A percentile compares a stretch with the other conserved stretches of the same genome.
These are phyloP conservation scores for Remorina albescens DNA, from an alignment of 2,797 vertebrate genomes.

Conservation along the genomic window DNA sequence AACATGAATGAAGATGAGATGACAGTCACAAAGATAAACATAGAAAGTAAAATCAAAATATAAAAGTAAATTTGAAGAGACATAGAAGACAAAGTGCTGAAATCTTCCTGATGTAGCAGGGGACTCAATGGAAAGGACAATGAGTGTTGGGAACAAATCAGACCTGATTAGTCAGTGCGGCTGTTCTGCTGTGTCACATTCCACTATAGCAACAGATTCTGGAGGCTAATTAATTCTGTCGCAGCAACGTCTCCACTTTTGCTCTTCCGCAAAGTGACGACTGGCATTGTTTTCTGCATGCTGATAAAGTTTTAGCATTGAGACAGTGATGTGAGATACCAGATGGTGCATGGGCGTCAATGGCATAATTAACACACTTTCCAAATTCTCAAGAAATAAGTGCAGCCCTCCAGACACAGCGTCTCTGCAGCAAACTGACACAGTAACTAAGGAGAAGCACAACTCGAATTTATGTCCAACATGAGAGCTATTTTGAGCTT, in stretches of 20 bases:
- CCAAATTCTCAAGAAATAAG: constrained; percentile 40
- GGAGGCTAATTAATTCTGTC: constrained; percentile 71
- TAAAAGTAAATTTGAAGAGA: constrained; percentile 1
- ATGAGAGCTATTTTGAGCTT: constrained; percentile 32
- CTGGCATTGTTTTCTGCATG: constrained; percentile 57
- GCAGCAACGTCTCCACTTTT: constrained; percentile 50
- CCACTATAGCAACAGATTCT: constrained; percentile 38
- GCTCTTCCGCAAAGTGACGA: constrained; percentile 50
- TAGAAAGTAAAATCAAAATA: neutral
- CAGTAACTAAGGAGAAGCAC: constrained; percentile 20
- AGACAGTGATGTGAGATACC: constrained; percentile 39
- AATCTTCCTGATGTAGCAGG: constrained; percentile 19
- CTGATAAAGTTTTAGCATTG: constrained; percentile 57
- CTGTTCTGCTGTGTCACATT: constrained; percentile 67
- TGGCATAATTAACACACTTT: constrained; percentile 51
- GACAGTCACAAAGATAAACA: constrained; percentile 17
- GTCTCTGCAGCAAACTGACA: constrained; percentile 37
- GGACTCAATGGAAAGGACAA: constrained; percentile 45
- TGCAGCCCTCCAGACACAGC: constrained; percentile 20
- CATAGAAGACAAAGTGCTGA: constrained; percentile 26
- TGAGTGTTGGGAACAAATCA: constrained; percentile 65
- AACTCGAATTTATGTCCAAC: constrained; percentile 17
- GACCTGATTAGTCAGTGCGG: constrained; percentile 61
- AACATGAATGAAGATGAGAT: constrained; percentile 16
- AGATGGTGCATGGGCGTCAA: constrained; percentile 19